Conservation (phyloP, 53 echinoderm and acorn worm species). For the Arbacia lixula region DNA sequence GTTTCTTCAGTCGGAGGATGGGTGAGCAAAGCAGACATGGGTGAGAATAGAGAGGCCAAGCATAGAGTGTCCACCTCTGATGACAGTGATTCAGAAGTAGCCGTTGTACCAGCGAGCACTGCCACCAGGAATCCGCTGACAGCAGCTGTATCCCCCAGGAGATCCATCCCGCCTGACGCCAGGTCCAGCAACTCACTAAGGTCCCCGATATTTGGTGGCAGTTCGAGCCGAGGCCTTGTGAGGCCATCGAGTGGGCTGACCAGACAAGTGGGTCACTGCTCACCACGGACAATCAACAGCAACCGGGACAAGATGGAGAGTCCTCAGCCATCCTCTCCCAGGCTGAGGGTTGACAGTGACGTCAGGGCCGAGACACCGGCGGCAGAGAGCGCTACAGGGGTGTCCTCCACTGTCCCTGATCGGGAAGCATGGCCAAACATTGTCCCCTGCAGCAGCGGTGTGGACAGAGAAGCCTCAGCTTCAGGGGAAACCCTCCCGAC, state of each 20-base stretch:
- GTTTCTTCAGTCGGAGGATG: background rate
- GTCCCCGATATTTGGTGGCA: slow-evolving; percentile 40
- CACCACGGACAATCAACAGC: slow-evolving; percentile 36
- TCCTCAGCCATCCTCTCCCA: slow-evolving; percentile 49
- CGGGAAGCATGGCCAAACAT: no score
- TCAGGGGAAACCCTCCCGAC: slow-evolving; percentile 1
- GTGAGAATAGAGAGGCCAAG: background rate
- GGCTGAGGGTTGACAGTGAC: slow-evolving; percentile 17
- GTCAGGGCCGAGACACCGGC: background rate
- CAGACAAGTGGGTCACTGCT: slow-evolving; percentile 46
- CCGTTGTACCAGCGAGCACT: slow-evolving; percentile 15
- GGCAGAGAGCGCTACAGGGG: slow-evolving; percentile 32
- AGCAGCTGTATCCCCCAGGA: slow-evolving; percentile 28
- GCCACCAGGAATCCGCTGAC: slow-evolving; percentile 14
- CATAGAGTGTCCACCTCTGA: slow-evolving; percentile 8
- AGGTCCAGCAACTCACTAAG: background rate
- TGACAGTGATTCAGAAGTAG: slow-evolving; percentile 45
- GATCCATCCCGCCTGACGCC: slow-evolving; percentile 1
- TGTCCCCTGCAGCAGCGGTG: background rate
- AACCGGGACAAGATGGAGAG: slow-evolving; percentile 49
- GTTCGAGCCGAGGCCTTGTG: slow-evolving; percentile 22
- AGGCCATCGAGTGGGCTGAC: background rate
- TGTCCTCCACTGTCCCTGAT: slow-evolving; percentile 52
- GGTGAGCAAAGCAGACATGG: slow-evolving; percentile 31
- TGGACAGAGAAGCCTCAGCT: background rate